Evolutionary conservation across 2,888 invertebrate species (phyloP), one percentile per base, ranked within the genome.

Genomic region (Pandemis cinnamomeana): DNA sequence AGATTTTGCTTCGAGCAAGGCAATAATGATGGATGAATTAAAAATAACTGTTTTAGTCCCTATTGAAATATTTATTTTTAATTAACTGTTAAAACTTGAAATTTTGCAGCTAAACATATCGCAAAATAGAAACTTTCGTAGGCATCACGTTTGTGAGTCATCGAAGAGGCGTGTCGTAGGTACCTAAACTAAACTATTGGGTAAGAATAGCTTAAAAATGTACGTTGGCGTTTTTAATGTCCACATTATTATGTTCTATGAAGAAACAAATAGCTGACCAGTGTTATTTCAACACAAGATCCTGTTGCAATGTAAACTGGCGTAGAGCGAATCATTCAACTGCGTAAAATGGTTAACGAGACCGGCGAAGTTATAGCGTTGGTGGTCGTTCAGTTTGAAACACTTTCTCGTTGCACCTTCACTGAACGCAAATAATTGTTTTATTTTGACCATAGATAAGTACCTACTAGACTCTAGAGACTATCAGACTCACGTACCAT

Each of bases 321-420:
- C 20, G 68, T 55, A 8, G 36, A 15, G 68, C 60, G 55, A 71
- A 42, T 71, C 71, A 53, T 44, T 71, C 62, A 13, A 55, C 63
- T 42, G 48, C 48, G 60, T 69, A 61, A 69, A 69, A 69, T 69
- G 68, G 48, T 69, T 69, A 68, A 61, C 61, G 70, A 71, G 63
- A 55, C 27, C 51, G 46, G 5, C 2, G 53, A 44, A 71, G 55
- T 71, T 71, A 71, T 42, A 13, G 62, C 42, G 41, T 13, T 8
- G 10, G 71, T 71, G 71, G 4, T 44, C 4, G 71, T 71, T 55
- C 71, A 53, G 4, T 42, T n/a, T 71, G 15, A 44, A 11, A 53
- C 27, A 8, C 41, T 46, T 46, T 46, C 46, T 46, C 10, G 10
- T 46, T 11, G 46, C 11, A 36, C 27, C 27, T 36, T 36, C 27